Evolutionary conservation across 2,888 invertebrate species (phyloP).

Genomic region (Nebria brevicollis): DNA sequence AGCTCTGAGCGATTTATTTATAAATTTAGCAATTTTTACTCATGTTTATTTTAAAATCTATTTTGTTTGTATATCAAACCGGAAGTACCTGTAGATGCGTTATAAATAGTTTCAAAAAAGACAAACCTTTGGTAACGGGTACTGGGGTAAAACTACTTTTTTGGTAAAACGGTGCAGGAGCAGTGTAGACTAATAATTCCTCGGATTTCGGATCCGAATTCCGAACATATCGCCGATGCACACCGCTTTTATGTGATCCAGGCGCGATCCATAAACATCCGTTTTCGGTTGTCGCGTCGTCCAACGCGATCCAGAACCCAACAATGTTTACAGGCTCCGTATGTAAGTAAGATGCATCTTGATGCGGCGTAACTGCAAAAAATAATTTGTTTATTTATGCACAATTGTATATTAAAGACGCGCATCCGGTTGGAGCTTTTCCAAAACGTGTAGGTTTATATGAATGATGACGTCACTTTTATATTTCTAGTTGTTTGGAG

Average conservation of each 20-base stretch:
- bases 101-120: neutral
- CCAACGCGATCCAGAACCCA: constrained; percentile 96
- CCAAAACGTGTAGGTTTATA: constrained; percentile 25
- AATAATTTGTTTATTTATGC: constrained; percentile 1
- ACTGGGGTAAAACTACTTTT: constrained; percentile 79
- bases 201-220: constrained; percentile 74
- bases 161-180: constrained; percentile 75
- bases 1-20: neutral
- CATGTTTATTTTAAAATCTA: too few relatives aligned
- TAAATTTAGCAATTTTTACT: neutral
- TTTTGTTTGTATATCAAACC: too few relatives aligned
- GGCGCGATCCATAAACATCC: constrained; percentile 94
- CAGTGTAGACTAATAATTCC: constrained; percentile 75
- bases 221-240: constrained; percentile 76
- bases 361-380: constrained; percentile 76
- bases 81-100: too few relatives aligned
- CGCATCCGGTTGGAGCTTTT: constrained; percentile 20
- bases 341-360: constrained; percentile 89
- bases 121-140: constrained; percentile 84
- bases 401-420: constrained; percentile 17
- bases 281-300: constrained; percentile 91
- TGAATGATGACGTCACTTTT: neutral
- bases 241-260: constrained; percentile 89
- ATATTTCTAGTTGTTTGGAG: too few relatives aligned
- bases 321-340: constrained; percentile 83